Conservation (phyloP, 1,140 invertebrate species). For the Sweltsa coloradensis region DNA sequence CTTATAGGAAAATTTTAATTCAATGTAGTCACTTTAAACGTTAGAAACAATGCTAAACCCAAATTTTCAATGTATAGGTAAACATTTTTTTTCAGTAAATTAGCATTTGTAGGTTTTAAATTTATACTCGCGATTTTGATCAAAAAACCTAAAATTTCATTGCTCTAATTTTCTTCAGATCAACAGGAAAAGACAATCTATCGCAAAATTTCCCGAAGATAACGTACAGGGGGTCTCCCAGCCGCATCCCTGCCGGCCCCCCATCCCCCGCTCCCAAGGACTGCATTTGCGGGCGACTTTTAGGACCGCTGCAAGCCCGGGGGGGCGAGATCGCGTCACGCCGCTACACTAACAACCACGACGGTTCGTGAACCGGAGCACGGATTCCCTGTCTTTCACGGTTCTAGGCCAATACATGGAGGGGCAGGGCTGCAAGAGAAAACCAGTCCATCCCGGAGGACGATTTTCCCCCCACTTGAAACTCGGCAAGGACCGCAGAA, state of each 20-base stretch:
- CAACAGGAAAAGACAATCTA: slow-evolving; percentile 94
- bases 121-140: too few species aligned
- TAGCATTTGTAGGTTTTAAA: too few species aligned
- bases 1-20: too few species aligned
- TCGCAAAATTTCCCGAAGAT: slow-evolving; percentile 98
- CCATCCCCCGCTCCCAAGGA: slow-evolving; percentile 98
- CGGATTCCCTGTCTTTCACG: slow-evolving; percentile 96
- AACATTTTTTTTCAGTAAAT: too few species aligned
- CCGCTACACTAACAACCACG: slow-evolving; percentile 95
- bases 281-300: slow-evolving; percentile 84
- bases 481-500: slow-evolving; percentile 84
- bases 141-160: too few species aligned
- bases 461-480: slow-evolving; percentile 80
- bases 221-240: slow-evolving; percentile 92
- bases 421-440: slow-evolving; percentile 88
- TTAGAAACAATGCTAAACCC: too few species aligned
- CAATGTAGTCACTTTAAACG: too few species aligned
- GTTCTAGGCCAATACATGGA: slow-evolving; percentile 93
- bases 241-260: slow-evolving; percentile 84
- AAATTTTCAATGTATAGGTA: too few species aligned
- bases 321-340: slow-evolving; percentile 91
- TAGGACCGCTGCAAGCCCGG: slow-evolving; percentile 97
- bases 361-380: slow-evolving; percentile 93
- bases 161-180: slow-evolving; percentile 38
- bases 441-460: slow-evolving; percentile 89